phyloP scores from a whole-genome alignment of 2,888 invertebrate species.

The Hypena proboscidalis region DNA sequence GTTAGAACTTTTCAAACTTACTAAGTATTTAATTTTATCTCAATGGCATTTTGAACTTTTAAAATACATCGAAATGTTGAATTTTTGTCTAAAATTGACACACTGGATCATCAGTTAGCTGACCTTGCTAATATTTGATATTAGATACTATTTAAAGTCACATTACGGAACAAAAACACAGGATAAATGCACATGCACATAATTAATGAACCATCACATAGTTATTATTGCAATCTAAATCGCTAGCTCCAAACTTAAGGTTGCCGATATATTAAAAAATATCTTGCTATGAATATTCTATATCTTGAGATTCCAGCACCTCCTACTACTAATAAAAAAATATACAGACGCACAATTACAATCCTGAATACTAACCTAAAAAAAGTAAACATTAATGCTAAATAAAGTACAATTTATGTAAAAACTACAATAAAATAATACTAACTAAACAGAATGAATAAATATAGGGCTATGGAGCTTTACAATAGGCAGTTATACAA shows the following conservation, averaged over 20 bases:
- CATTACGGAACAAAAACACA: conserved; percentile 21
- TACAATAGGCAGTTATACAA: conserved; percentile 20
- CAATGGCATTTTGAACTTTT: too few species aligned
- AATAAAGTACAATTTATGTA: conserved; percentile 15
- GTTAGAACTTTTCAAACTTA: too few species aligned
- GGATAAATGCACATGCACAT: conserved; percentile 31
- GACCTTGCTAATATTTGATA: conserved; percentile 5
- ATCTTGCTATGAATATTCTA: conserved; percentile 11
- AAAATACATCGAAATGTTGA: not conserved
- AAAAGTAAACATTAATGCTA: conserved; percentile 21
- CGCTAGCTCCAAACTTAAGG: conserved; percentile 2
- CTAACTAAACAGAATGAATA: conserved; percentile 17
- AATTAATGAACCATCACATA: conserved; percentile 36
- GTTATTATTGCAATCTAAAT: conserved; percentile 26
- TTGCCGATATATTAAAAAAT: conserved; percentile 3
- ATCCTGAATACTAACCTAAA: conserved; percentile 13
- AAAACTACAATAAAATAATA: conserved; percentile 28
- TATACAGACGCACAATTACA: conserved; percentile 22
- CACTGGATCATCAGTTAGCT: too few species aligned
- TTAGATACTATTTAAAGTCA: conserved; percentile 11
- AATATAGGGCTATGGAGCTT: conserved; percentile 15
- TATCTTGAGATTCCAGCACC: conserved; percentile 26
- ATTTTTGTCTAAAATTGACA: conserved; percentile 9
- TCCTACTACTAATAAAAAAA: conserved; percentile 16
- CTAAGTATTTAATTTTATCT: too few species aligned